phyloP scores from a whole-genome alignment of 2,797 vertebrate species.

The Bradypodion pumilum region DNA sequence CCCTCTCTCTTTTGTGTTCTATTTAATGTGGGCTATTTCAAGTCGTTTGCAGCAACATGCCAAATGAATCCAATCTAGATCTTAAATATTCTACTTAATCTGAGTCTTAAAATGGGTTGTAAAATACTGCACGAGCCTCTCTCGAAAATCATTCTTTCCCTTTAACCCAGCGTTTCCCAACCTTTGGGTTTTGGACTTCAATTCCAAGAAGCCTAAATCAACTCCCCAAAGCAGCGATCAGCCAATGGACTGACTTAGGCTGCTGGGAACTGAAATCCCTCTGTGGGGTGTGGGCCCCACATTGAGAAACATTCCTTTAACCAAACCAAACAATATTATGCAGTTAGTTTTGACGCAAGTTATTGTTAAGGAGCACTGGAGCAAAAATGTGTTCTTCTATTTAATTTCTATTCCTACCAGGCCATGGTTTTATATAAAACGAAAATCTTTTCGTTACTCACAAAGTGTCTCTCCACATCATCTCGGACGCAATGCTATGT shows the following conservation, averaged over 20 bases:
- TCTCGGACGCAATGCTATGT: slow-evolving; percentile 57
- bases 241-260: too few relatives aligned
- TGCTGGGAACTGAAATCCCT: too few relatives aligned
- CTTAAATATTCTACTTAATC: neutral
- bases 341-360: neutral
- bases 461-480: slow-evolving; percentile 74
- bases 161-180: too few relatives aligned
- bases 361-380: neutral
- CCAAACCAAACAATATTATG: too few relatives aligned
- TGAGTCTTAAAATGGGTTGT: neutral
- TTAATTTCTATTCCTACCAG: neutral
- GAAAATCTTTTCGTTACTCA: slow-evolving; percentile 52
- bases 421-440: slow-evolving; percentile 37
- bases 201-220: too few relatives aligned
- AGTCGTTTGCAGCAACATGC: neutral
- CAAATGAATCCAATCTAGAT: neutral
- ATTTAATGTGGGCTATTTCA: neutral
- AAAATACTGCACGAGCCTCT: neutral
- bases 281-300: too few relatives aligned
- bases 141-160: neutral
- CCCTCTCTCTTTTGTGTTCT: neutral
- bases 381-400: neutral
- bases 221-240: too few relatives aligned
- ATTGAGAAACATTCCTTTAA: too few relatives aligned
- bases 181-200: too few relatives aligned